Evolutionary conservation across 2,113 vertebrate genomes (phyloP), one percentile per base, ranked within the genome.

Genomic region (Bothrops jararaca): DNA sequence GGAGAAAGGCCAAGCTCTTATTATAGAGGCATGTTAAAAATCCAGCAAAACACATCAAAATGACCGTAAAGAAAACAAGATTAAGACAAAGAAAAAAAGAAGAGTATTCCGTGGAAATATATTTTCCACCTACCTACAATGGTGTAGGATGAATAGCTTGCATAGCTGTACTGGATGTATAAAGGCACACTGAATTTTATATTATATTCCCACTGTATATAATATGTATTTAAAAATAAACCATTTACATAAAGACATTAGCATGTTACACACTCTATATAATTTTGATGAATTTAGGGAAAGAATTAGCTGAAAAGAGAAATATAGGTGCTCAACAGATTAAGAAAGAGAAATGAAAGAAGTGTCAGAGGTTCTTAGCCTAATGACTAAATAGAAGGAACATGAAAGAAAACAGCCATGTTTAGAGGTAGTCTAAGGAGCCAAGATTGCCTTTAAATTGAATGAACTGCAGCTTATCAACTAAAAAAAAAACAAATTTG

Each of bases 1-100:
- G 88, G 92, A 96, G 95, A 95, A 96, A 96, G 54, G 91, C 95
- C 95, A 94, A 80, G 74, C 42, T 12, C 26, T 92, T 97, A 97
- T 98, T 97, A 91, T 88, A 96, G 94, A 96, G 39, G 94, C 95
- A 96, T 0, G 0, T 90, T 92, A 96, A 39, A 93, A 90, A 93
- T 95, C 89, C 3, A 92, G 95, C 95, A 95, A 93, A 92, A 94
- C 95, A 96, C 13, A 0, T 95, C 95, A 96, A 95, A 97, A 92
- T 93, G 92, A 53, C 2, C 69, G 90, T 85, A 89, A 91, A n/a
- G 64, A 89, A 93, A 97, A 94, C 85, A 95, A 95, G 94, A 56
- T 95, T 85, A 80, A 56, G 23, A 86, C 29, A 57, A 39, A 96
- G 91, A 91, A 23, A 87, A 89, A 94, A 48, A 86, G 94, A 89